Evolutionary conservation across 1,140 invertebrate genomes (phyloP).

Genomic region (Teleogryllus occipitalis): DNA sequence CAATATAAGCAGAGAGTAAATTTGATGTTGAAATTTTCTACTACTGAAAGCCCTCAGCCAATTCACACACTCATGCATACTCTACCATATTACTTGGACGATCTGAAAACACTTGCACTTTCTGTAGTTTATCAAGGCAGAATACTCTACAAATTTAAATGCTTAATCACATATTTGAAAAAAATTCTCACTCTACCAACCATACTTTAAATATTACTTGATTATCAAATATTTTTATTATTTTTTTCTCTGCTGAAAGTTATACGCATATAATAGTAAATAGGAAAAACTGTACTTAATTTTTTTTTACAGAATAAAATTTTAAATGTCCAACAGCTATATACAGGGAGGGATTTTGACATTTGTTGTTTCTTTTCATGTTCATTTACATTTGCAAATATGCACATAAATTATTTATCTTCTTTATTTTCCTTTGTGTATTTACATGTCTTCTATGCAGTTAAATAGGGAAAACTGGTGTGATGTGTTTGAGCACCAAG

Average conservation of each 20-base stretch:
- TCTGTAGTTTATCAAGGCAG: neutral
- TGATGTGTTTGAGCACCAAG: conserved; percentile 3
- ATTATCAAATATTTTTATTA: conserved; percentile 11
- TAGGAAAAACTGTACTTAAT: conserved; percentile 9
- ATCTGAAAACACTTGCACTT: neutral
- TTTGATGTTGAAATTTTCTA: conserved; percentile 2
- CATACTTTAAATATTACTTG: neutral
- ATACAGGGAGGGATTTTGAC: conserved; percentile 21
- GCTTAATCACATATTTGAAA: conserved; percentile 1
- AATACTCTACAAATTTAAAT: conserved; percentile 1
- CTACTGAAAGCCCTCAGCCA: neutral
- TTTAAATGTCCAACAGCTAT: conserved; percentile 25
- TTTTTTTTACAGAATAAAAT: conserved; percentile 26
- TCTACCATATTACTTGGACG: neutral
- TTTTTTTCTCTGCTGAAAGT: neutral
- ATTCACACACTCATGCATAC: neutral
- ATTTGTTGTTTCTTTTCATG: conserved; percentile 7
- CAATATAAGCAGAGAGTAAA: neutral
- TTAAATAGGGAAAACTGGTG: neutral
- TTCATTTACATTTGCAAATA: conserved; percentile 11
- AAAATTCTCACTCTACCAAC: neutral
- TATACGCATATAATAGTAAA: conserved; percentile 8
- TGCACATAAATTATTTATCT: conserved; percentile 7
- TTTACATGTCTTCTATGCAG: neutral
- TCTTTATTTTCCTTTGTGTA: neutral